Evolutionary conservation across 1,140 invertebrate species (phyloP), one percentile per base, ranked within the genome.

Genomic region (Drosophila nebulosa): DNA sequence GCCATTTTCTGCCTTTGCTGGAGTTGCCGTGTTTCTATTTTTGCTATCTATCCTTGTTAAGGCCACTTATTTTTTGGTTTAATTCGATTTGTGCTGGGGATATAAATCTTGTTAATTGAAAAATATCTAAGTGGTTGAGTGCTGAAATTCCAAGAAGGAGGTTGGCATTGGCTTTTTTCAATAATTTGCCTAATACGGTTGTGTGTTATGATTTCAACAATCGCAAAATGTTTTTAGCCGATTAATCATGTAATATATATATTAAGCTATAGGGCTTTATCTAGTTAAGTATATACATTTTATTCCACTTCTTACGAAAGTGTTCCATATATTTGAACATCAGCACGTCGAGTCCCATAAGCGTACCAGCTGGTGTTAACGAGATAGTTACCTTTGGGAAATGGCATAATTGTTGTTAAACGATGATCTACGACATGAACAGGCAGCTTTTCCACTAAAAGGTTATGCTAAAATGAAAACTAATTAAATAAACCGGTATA

Each of bases 41-140:
- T 53, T 62, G 52, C 53, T 53, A 39, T 72, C 59, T 18, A 18
- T 51, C 21, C 62, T 66, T 63, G 55, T 62, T 58, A 52, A 58
- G 16, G 52, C 67, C 65, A 68, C 18, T 46, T 46, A 58, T 60
- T 63, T 80, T 64, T 63, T 69, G 67, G 70, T 69, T 81, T 75
- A 81, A 88, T 64, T 88, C 72, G 63, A 69, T 86, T 72, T 68
- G 46, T 16, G 27, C 39, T 62, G 42, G n/a, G 46, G 32, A 58
- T 64, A 60, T 46, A 74, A 86, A 56, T 26, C 26, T 32, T 30
- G 53, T 61, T 86, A 86, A 85, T 86, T 81, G 81, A 81, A 81
- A 74, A 78, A 63, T 60, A 70, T 64, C 51, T 12, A 46, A 77
- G 24, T 24, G 61, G 27, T 21, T 36, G 18, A 52, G 32, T 16